Base-by-base conservation (phyloP, 1,140 invertebrate genomes). In the Aphidius gifuensis region DNA sequence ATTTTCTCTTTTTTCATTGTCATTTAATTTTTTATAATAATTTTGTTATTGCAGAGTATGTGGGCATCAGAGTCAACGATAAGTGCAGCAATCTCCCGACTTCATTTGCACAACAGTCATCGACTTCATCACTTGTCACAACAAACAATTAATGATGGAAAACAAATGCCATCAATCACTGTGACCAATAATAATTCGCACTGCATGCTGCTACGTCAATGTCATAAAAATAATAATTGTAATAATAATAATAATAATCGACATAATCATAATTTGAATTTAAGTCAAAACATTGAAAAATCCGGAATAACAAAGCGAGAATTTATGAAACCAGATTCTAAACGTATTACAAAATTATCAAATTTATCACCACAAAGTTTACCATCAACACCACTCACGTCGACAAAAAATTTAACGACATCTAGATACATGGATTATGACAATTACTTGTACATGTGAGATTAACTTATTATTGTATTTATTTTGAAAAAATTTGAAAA, bases 361-460 rank as follows among this genome's bases (percentile, higher is more conserved):
- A 16, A 16, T 57, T 42, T 64, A 67, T 63, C 79, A 57, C 71
- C 81, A 11, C 77, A 77, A 60, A 80, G 79, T 59, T 71, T 80
- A 16, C 76, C 82, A 8, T 70, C 82, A 6, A 79, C 76, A 23
- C 77, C 80, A 23, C 60, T 79, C 23, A 71, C 79, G 1, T 73
- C 77, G 23, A 32, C 23, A 9, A 83, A 79, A 65, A 78, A 80
- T 62, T 64, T 81, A 51, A 69, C 73, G 39, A 70, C 74, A n/a
- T 73, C 75, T 47, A 46, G 79, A 6, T 85, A 85, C 67, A 80
- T 82, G 23, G 82, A 85, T 64, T 85, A 86, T 68, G 84, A 86
- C 70, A 85, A 86, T 74, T 86, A 85, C 71, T 80, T 86, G 64
- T 86, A 85, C 66, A 86, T 86, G 69, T 86, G 73, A 78, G 32